A percentile compares a stretch with the other conserved stretches of the same genome.
Conservation (phyloP, 2,797 vertebrate genomes). For the Phylloscopus collybita region DNA sequence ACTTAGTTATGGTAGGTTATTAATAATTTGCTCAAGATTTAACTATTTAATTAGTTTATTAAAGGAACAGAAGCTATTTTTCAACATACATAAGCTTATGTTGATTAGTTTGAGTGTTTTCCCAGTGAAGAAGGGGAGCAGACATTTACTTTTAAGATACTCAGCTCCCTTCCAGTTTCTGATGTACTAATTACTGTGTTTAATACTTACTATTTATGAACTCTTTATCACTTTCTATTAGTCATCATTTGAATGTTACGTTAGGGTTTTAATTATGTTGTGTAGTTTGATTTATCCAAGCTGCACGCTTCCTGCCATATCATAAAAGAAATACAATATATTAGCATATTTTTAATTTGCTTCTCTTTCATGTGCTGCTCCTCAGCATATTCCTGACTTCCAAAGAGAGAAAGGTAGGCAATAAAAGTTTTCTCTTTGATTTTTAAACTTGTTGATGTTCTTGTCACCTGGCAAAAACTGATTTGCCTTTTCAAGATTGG, state of each 20-base stretch:
- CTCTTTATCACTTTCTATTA: conserved; percentile 1
- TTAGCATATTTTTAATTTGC: conserved; percentile 38
- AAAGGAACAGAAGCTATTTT: neutral
- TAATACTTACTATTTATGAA: conserved; percentile 33
- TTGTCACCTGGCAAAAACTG: neutral
- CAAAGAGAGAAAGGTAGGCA: neutral
- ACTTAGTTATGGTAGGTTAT: neutral
- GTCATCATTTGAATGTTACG: neutral
- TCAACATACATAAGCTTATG: neutral
- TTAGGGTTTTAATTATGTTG: neutral
- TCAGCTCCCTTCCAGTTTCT: neutral
- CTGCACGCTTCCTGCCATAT: neutral
- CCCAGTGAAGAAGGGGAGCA: neutral
- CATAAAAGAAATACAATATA: neutral
- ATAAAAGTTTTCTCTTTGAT: conserved; percentile 21
- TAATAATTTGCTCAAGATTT: neutral
- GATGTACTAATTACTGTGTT: conserved; percentile 14
- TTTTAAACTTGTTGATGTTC: neutral
- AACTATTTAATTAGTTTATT: neutral
- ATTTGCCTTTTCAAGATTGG: neutral
- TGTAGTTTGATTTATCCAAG: conserved; percentile 8
- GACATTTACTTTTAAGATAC: neutral
- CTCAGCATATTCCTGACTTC: neutral
- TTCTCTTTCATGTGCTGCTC: conserved; percentile 23
- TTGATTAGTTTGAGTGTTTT: neutral